Base-by-base conservation (phyloP, 2,888 invertebrate genomes). In the Tiphia femorata region DNA sequence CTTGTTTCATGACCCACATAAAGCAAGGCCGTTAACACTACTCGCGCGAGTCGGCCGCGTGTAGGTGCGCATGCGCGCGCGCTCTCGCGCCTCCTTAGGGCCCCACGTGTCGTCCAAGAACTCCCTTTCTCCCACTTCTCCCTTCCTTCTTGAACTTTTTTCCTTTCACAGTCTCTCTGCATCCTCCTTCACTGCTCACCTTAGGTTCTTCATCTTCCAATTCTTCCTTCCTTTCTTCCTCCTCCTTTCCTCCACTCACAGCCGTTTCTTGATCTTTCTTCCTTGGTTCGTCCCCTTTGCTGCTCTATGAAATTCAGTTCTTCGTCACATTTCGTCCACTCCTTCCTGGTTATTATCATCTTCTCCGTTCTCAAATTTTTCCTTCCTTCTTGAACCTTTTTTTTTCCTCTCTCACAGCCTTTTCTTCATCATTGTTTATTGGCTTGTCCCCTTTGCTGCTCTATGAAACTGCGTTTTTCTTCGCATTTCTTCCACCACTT, bases 1-100 rank as follows among this genome's bases (percentile, higher is more conserved):
- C 82, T 82, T 82, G 82, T 82, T 82, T 81, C 80, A 76, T 82
- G 82, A 82, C 82, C 82, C 74, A 82, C 80, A 81, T 82, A 76
- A 75, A 80, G 81, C 82, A 82, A 82, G 82, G 82, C 82, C 81
- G 81, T 81, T 81, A 80, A 82, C 79, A 82, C 78, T 79, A 75
- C 53, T 57, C 64, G 61, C 70, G 69, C 72, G 66, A 48, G 38
- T 62, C 68, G 64, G 71, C 63, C 62, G 59, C 70, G 78, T 75
- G 74, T 73, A 67, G 71, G 72, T 72, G 66, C 68, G 65, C 65
- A 57, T 64, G 62, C 63, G 20, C 21, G 41, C 12, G 20, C 16
- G 37, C 19, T 37, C 17, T 37, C 17, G 17, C 17, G 14, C 37
- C 33, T 33, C 33, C 14, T 33, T 17, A 30, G 43, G 23, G 29